phyloP scores from a whole-genome alignment of 2,888 invertebrate species.

The Thumatha senex region DNA sequence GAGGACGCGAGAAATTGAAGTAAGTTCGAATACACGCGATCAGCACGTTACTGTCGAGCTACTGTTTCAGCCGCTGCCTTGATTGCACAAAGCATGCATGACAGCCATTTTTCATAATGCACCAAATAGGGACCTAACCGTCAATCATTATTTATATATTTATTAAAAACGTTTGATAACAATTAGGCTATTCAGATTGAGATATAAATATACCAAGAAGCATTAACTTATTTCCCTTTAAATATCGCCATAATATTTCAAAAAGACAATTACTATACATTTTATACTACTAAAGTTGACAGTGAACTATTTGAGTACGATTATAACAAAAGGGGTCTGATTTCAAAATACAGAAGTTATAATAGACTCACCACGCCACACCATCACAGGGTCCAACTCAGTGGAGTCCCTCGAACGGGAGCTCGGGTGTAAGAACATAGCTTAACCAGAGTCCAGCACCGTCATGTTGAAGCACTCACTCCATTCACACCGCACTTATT shows the following conservation, averaged over 20 bases:
- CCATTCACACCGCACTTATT: conserved; percentile 50
- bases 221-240: no score
- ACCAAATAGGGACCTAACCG: background rate
- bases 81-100: conserved; percentile 6
- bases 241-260: background rate
- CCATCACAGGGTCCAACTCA: conserved; percentile 73
- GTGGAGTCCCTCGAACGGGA: conserved; percentile 71
- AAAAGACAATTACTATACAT: background rate
- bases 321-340: no score
- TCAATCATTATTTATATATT: background rate
- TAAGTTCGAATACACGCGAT: conserved; percentile 22
- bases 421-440: conserved; percentile 78
- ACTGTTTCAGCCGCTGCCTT: conserved; percentile 23
- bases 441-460: conserved; percentile 76
- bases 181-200: no score
- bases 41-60: conserved; percentile 1
- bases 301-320: background rate
- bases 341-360: no score
- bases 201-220: no score
- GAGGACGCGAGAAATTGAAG: conserved; percentile 66
- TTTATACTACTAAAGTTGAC: background rate
- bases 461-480: conserved; percentile 70
- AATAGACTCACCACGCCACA: conserved; percentile 74
- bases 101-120: background rate
- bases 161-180: background rate